phyloP scores from a whole-genome alignment of 2,113 vertebrate species.

The Stegastes partitus region DNA sequence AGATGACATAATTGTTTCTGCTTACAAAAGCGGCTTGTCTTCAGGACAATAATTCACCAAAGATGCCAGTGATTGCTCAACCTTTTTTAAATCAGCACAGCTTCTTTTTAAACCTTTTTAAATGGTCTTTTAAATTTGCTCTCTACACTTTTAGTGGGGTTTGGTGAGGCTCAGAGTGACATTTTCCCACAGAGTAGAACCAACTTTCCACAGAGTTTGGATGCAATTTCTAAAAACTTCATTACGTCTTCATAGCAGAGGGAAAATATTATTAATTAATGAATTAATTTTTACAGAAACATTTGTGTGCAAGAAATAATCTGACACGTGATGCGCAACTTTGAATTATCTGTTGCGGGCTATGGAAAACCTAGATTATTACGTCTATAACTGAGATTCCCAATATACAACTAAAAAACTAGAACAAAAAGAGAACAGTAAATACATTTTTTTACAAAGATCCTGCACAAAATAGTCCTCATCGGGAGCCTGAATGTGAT shows the following conservation, averaged over 20 bases:
- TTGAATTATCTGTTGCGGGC: neutral
- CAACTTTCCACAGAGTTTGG: too few relatives aligned
- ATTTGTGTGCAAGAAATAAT: neutral
- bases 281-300: neutral
- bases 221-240: too few relatives aligned
- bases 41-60: neutral
- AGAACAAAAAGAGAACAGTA: neutral
- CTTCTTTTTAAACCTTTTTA: neutral
- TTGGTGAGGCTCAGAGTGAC: neutral
- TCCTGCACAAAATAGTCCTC: neutral
- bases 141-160: neutral
- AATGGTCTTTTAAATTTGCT: neutral
- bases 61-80: constrained; percentile 2
- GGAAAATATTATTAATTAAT: too few relatives aligned
- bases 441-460: accelerated
- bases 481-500: neutral
- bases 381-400: too few relatives aligned
- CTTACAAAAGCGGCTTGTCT: neutral
- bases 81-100: neutral
- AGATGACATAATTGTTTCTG: neutral
- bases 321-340: constrained; percentile 24
- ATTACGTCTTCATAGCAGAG: too few relatives aligned
- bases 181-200: neutral
- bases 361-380: neutral
- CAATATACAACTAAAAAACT: neutral